These are phyloP conservation scores for Anoplopoma fimbria DNA, from an alignment of 2,113 vertebrate species.

Conservation along the genomic window DNA sequence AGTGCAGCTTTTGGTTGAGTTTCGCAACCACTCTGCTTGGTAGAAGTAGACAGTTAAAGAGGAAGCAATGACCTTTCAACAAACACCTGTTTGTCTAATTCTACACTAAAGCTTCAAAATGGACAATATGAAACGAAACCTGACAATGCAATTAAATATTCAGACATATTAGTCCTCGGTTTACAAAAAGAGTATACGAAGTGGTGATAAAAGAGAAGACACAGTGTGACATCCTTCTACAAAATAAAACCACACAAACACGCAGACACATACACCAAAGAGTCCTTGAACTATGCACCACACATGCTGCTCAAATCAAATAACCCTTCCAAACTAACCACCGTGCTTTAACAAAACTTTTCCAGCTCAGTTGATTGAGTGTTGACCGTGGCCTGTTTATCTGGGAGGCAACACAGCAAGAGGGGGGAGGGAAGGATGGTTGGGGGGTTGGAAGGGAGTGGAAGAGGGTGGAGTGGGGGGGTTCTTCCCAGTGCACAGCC, in stretches of 20 bases:
- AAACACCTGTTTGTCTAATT: neutral
- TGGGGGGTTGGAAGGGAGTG: neutral
- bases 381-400: constrained; percentile 59
- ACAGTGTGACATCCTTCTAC: neutral
- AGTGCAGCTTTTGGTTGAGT: neutral
- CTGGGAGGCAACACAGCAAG: constrained; percentile 30
- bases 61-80: constrained; percentile 5
- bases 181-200: neutral
- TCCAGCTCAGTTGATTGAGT: neutral
- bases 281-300: neutral
- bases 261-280: neutral
- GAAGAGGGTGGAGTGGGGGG: neutral
- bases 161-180: neutral
- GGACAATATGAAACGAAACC: neutral
- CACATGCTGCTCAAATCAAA: neutral
- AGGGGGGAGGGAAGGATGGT: constrained; percentile 4
- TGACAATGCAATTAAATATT: neutral
- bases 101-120: neutral
- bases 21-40: neutral
- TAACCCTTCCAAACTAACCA: neutral
- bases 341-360: neutral
- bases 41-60: neutral
- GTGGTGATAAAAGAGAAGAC: neutral
- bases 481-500: constrained; percentile 65
- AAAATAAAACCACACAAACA: neutral